These are phyloP conservation scores for Cataglyphis altisquamis DNA, from an alignment of 2,888 invertebrate genomes.

Conservation along the genomic window DNA sequence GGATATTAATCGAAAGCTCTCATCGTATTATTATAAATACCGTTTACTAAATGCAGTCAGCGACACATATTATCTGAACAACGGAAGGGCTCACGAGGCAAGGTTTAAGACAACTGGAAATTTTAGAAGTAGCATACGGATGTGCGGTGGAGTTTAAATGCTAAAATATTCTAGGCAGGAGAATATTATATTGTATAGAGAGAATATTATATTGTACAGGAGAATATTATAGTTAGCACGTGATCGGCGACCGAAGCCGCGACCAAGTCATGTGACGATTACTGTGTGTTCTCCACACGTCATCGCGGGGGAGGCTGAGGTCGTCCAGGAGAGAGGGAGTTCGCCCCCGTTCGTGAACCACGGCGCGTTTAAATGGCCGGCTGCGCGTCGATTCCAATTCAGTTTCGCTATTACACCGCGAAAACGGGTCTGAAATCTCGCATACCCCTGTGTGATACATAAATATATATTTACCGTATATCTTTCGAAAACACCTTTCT, in stretches of 20 bases:
- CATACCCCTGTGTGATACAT: neutral
- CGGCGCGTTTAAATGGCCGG: constrained; percentile 79
- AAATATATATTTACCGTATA: neutral
- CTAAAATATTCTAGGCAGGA: constrained; percentile 24
- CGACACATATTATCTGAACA: neutral
- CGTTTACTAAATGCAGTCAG: neutral
- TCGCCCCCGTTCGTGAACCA: constrained; percentile 70
- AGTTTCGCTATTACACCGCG: constrained; percentile 73
- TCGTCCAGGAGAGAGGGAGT: constrained; percentile 63
- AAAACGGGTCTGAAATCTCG: constrained; percentile 60
- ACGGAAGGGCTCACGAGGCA: neutral
- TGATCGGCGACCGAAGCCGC: constrained; percentile 23
- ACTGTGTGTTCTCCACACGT: constrained; percentile 62
- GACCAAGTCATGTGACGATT: constrained; percentile 36
- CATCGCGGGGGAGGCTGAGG: constrained; percentile 60
- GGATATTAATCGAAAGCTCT: neutral
- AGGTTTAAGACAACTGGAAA: neutral
- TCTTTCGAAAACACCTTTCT: neutral
- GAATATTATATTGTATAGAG: neutral
- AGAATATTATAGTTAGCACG: constrained; percentile 29
- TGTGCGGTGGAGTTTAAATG: neutral
- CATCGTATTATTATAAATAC: neutral
- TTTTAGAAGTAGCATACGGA: constrained; percentile 8
- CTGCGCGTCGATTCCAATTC: constrained; percentile 74
- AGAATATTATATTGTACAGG: no score